A percentile compares a stretch with the other conserved stretches of the same genome.
phyloP scores from a whole-genome alignment of 2,888 invertebrate species.

The Mactromeris polynyma region DNA sequence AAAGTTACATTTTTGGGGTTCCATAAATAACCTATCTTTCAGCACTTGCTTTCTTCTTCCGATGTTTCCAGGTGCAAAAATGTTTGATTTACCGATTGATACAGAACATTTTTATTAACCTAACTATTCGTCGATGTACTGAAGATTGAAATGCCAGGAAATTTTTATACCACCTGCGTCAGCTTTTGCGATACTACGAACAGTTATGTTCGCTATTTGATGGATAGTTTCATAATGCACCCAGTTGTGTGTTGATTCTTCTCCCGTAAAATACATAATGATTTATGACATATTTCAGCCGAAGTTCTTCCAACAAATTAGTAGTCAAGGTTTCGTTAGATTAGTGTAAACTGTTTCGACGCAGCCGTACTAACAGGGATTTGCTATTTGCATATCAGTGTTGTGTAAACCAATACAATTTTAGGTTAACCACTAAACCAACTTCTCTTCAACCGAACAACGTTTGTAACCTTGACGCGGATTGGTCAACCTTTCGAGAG shows the following conservation, averaged over 20 bases:
- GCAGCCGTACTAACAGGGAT: too few species aligned
- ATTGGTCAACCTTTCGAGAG: too few species aligned
- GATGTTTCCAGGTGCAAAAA: neutral
- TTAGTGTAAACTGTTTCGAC: too few species aligned
- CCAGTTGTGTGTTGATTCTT: neutral
- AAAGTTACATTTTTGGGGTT: neutral
- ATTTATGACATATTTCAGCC: too few species aligned
- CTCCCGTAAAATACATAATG: too few species aligned
- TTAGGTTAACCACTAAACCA: too few species aligned
- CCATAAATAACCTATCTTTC: neutral
- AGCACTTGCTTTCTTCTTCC: neutral
- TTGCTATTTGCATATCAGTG: too few species aligned
- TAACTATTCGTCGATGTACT: neutral
- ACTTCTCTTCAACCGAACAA: too few species aligned
- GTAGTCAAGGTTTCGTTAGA: too few species aligned
- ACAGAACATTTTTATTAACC: neutral
- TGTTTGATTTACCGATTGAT: slow-evolving; percentile 6
- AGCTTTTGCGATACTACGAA: neutral
- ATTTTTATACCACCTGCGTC: neutral
- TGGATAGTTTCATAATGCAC: neutral
- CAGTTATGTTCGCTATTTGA: neutral
- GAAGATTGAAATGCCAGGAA: neutral
- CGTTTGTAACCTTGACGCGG: too few species aligned
- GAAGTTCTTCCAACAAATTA: too few species aligned
- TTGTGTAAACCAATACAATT: too few species aligned